Evolutionary conservation across 2,113 vertebrate genomes (phyloP), one percentile per base, ranked within the genome.

Genomic region (Acrocephalus kingi): DNA sequence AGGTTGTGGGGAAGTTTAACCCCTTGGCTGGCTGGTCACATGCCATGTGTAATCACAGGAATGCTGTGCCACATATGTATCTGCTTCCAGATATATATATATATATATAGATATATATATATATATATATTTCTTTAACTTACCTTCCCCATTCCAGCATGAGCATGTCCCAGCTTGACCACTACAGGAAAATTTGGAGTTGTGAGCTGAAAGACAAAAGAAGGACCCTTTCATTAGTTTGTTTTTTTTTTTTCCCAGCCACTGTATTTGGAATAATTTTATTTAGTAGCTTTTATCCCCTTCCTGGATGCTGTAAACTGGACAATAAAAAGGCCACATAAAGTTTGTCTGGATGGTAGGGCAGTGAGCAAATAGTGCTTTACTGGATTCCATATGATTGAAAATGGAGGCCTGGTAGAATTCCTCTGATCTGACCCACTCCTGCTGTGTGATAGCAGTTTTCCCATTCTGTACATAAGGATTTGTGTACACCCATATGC

Each of bases 141-240:
- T 98, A 99, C 99, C 99, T 99, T 99, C 74, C 99, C 99, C 99
- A 99, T 99, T 93, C 99, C 99, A 7, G 99, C 98, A 51, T 99
- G 98, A 83, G 99, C 99, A 41, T 99, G 99, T 59, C 99, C 99
- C 97, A 99, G 98, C 97, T 99, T 99, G 92, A 99, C 98, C 84
- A 99, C 99, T 93, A 99, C 98, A 1, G 99, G 99, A 84, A 99
- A 99, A 66, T 97, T 97, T 1, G 98, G 98, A 51, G 97, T 98
- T 72, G 98, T 97, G 51, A 99, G 87, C 99, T 99, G 98, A 85
- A 98, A 97, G 95, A 97, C 63, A 97, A 89, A 93, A 97, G 66
- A 93, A 92, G 17, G 56, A 89, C 33, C 13, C 86, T 48, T 73
- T 85, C 5, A 20, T 97, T 62, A 96, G 43, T 80, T 73, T 28